Evolutionary conservation across 2,113 vertebrate genomes (phyloP), one percentile per base, ranked within the genome.

Genomic region (Tychaedon coryphoeus): DNA sequence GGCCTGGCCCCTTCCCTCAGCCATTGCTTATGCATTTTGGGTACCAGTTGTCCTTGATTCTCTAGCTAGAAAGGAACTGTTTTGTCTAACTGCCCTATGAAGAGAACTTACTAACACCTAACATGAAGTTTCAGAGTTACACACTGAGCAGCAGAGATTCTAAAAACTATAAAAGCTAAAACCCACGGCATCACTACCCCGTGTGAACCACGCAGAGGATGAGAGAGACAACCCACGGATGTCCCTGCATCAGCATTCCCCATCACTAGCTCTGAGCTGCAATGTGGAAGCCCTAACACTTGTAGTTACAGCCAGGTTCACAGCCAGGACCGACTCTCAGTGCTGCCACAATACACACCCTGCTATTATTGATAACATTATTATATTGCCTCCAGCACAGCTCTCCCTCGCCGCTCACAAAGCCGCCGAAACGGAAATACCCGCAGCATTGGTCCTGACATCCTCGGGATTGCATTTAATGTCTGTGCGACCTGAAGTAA

Each of bases 391-490:
- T 76, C 47, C 75, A 42, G 72, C 67, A 56, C 57, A 72, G 86
- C 79, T 95, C 77, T 80, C 53, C 79, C 86, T 85, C 26, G 5
- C 88, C 19, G 28, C 84, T 89, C 86, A 61, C 87, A 48, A 73
- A 91, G 85, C 70, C 5, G 19, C 3, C 0, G 11, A 50, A 81
- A 91, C 19, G 20, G 78, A 75, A 96, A 69, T 61, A 65, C 56
- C 81, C 2, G 2, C 95, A 90, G 88, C 97, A 95, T 97, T 70
- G 85, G 74, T 94, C 93, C 90, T 97, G 98, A 98, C 98, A 97
- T 96, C 94, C 95, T 16, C 82, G 91, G 97, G 89, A 93, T 97
- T 97, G 97, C 85, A 83, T 97, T 95, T 97, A 97, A 96, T 90
- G 95, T 92, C 70, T 50, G 4, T 48, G 90, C n/a, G 93, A 98